Evolutionary conservation across 2,888 invertebrate species (phyloP).

Genomic region (Tuberolachnus salignus): DNA sequence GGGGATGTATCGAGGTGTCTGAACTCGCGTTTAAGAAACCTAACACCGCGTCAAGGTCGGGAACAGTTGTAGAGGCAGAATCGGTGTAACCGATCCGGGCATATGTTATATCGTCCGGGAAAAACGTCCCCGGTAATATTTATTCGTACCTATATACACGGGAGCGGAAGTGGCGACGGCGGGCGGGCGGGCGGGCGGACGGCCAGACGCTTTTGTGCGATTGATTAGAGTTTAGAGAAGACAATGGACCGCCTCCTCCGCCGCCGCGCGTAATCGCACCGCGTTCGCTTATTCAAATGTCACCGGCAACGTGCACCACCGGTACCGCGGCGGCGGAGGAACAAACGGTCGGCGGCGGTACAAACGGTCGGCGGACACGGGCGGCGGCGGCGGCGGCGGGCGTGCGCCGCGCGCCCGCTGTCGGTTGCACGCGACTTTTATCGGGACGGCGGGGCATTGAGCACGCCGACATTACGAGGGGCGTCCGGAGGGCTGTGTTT

Average conservation of each 20-base stretch:
- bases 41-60: too few relatives aligned
- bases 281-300: slow-evolving; percentile 33
- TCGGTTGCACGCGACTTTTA: slow-evolving; percentile 72
- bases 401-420: slow-evolving; percentile 66
- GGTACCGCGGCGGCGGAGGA: slow-evolving; percentile 62
- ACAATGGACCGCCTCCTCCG: neutral
- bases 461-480: too few relatives aligned
- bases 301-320: slow-evolving; percentile 68
- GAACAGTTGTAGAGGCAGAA: too few relatives aligned
- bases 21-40: too few relatives aligned
- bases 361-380: slow-evolving; percentile 56
- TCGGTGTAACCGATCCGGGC: too few relatives aligned
- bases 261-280: neutral
- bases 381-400: slow-evolving; percentile 54
- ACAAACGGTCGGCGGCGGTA: slow-evolving; percentile 50
- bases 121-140: too few relatives aligned
- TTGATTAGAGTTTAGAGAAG: slow-evolving; percentile 35
- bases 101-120: too few relatives aligned
- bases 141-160: too few relatives aligned
- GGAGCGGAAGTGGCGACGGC: too few relatives aligned
- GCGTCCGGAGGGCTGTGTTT: neutral
- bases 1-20: too few relatives aligned
- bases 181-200: neutral
- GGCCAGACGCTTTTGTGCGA: slow-evolving; percentile 23
- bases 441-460: too few relatives aligned